These are phyloP conservation scores for Centroberyx gerrardi DNA, from an alignment of 2,797 vertebrate species.

Conservation along the genomic window DNA sequence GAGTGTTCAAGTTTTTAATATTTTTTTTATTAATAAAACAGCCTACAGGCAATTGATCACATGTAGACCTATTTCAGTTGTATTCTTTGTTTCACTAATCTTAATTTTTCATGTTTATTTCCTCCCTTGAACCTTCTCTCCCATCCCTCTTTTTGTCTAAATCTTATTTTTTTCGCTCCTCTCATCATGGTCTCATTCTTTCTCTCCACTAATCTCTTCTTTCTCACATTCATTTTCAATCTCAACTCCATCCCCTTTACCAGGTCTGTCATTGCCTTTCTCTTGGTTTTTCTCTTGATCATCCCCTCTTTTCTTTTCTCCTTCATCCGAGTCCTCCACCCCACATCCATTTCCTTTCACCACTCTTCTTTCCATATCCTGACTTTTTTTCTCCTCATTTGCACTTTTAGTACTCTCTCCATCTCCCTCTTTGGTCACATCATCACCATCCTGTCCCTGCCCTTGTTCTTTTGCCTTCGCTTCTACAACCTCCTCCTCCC, in stretches of 20 bases:
- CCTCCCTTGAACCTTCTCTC: conserved; percentile 2
- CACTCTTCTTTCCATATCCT: conserved; percentile 41
- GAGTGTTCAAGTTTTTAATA: neutral
- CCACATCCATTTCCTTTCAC: conserved; percentile 35
- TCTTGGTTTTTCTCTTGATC: conserved; percentile 26
- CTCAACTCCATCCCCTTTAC: conserved; percentile 72
- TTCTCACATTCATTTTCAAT: conserved; percentile 35
- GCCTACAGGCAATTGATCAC: neutral
- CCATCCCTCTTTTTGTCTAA: neutral
- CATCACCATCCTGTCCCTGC: conserved; percentile 33
- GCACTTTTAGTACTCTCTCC: conserved; percentile 70
- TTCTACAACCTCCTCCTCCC: conserved; percentile 52
- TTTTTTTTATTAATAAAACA: conserved; percentile 13
- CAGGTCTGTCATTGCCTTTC: conserved; percentile 54
- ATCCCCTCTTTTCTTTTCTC: conserved; percentile 25
- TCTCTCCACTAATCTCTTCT: conserved; percentile 13
- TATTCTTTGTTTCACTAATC: neutral
- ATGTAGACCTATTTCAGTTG: neutral
- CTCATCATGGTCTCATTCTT: conserved; percentile 24
- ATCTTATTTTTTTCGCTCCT: conserved; percentile 25
- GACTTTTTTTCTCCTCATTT: conserved; percentile 40
- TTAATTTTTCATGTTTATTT: neutral
- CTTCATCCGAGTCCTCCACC: conserved; percentile 11
- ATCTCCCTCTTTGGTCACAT: conserved; percentile 67
- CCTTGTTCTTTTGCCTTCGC: conserved; percentile 23